These are phyloP conservation scores for Tachystola acroxantha DNA, from an alignment of 2,888 invertebrate species.

Conservation along the genomic window DNA sequence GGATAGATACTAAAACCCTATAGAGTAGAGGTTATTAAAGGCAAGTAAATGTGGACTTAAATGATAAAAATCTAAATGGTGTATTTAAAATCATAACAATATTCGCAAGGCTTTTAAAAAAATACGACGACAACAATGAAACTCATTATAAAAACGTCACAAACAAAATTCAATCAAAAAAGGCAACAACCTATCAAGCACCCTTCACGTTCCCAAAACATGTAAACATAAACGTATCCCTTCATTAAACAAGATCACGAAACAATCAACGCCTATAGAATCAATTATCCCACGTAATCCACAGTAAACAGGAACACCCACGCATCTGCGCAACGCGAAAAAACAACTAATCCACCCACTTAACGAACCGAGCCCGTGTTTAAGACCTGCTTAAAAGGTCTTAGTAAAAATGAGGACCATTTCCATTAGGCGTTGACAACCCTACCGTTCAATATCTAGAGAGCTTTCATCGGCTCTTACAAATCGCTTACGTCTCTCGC, in stretches of 20 bases:
- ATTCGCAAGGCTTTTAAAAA: too few species aligned
- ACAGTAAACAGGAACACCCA: conserved; percentile 33
- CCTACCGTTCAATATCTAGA: conserved; percentile 59
- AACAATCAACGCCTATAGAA: conserved; percentile 45
- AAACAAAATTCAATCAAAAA: not conserved
- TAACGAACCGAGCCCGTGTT: conserved; percentile 21
- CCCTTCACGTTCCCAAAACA: conserved; percentile 4
- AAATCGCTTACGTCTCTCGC: conserved; percentile 58
- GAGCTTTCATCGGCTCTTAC: conserved; percentile 71
- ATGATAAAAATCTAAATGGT: too few species aligned
- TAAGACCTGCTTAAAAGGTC: conserved; percentile 21
- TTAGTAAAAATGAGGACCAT: conserved; percentile 20
- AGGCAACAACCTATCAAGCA: not conserved
- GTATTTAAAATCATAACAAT: too few species aligned
- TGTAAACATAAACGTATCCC: conserved; percentile 15
- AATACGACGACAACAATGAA: too few species aligned
- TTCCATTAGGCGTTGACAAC: conserved; percentile 56
- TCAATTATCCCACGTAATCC: conserved; percentile 50
- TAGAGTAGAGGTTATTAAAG: too few species aligned
- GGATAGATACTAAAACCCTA: too few species aligned
- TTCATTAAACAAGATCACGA: conserved; percentile 38
- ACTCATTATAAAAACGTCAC: too few species aligned
- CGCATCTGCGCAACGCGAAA: conserved; percentile 34
- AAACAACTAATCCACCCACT: conserved; percentile 25
- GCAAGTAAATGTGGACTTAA: too few species aligned